Evolutionary conservation across 2,888 invertebrate species (phyloP), one percentile per base, ranked within the genome.

Genomic region (Catocala nupta): DNA sequence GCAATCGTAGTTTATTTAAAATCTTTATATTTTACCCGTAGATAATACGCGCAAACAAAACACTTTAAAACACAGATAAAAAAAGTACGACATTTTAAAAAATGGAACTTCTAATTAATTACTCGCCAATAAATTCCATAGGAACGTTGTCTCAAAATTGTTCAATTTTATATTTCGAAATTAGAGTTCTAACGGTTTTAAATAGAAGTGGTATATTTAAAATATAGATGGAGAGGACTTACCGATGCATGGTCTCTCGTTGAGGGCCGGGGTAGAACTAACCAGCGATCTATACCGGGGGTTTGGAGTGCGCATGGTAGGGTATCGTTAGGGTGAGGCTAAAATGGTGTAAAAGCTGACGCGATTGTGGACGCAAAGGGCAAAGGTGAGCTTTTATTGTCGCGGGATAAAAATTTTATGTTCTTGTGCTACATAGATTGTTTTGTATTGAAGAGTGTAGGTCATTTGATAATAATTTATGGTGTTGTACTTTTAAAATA

Each of bases 281-380:
- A 42, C 42, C 16, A 80, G 47, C 85, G 85, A 87, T 87, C 88
- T 55, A 87, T 87, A 87, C 80, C 25, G 50, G 60, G 70, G 74
- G 62, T 59, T 53, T 68, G 71, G 77, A 86, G 25, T 91, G 92
- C 92, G 92, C 92, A 90, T 90, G 91, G 74, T 83, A 83, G 76
- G 80, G 77, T 80, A 78, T 73, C 62, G 63, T 36, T 58, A 73
- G 80, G 84, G 68, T 39, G 78, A 39, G 71, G 73, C 44, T 61
- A 78, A 13, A 70, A 44, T 71, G 71, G 69, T 39, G 70, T 62
- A 39, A 65, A 71, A 68, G 62, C 63, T 55, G 8, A 34, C 68
- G 71, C 75, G 72, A 72, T 51, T 65, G 36, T 11, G 25, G 25
- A 25, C 25, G 36, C 36, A 16, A 52, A 7, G 4, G 0, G 44